Conservation (phyloP, 2,888 invertebrate species). For the Plemyria rubiginata region DNA sequence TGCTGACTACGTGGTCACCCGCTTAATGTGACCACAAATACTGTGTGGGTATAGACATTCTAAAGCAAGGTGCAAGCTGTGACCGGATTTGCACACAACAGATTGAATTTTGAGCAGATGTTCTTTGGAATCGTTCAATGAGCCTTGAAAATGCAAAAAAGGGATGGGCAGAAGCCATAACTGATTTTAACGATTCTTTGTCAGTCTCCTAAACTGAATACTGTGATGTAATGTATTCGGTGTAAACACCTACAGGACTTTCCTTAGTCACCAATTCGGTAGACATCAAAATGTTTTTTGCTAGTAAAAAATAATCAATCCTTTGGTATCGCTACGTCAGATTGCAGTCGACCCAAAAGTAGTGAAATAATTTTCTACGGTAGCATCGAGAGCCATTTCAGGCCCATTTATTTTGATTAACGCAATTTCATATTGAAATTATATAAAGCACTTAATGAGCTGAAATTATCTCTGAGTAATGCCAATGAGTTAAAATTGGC, state of each 20-base stretch:
- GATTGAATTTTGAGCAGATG: slow-evolving; percentile 29
- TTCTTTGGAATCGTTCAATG: slow-evolving; percentile 21
- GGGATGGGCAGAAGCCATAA: slow-evolving; percentile 13
- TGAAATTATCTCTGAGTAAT: slow-evolving; percentile 10
- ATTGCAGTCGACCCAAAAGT: too few species aligned
- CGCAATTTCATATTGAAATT: slow-evolving; percentile 14
- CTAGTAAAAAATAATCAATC: too few species aligned
- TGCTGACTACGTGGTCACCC: too few species aligned
- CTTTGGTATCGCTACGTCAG: too few species aligned
- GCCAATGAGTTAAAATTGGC: slow-evolving; percentile 4
- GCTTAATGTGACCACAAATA: too few species aligned
- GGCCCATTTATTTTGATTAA: slow-evolving; percentile 2
- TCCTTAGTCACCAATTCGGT: too few species aligned
- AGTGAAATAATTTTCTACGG: background rate
- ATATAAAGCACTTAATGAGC: slow-evolving; percentile 4
- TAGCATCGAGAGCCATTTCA: slow-evolving; percentile 1
- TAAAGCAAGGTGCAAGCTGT: slow-evolving; percentile 21
- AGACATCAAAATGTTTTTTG: too few species aligned
- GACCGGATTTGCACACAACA: slow-evolving; percentile 27
- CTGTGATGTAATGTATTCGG: background rate
- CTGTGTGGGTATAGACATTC: too few species aligned
- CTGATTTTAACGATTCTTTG: slow-evolving; percentile 19
- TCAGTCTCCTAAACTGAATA: background rate
- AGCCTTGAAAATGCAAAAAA: slow-evolving; percentile 25
- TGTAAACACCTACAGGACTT: too few species aligned